These are phyloP conservation scores for Aegithalos caudatus DNA, from an alignment of 2,113 vertebrate genomes.

Conservation along the genomic window DNA sequence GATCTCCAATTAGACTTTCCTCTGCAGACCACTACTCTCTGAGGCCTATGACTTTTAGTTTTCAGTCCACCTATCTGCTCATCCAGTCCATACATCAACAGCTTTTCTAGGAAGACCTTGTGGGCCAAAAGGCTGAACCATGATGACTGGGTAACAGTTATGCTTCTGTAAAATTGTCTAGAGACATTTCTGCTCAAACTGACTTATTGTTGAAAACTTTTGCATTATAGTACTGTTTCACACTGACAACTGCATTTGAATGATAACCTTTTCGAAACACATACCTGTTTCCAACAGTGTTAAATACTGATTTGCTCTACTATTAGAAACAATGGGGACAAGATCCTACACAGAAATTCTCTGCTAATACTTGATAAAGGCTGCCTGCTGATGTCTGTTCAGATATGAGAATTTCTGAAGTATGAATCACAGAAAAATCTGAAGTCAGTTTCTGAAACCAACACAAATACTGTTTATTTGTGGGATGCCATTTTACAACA, in stretches of 20 bases:
- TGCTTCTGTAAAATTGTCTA: background rate
- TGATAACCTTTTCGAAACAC: background rate
- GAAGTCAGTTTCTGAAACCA: constrained; percentile 67
- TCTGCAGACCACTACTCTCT: background rate
- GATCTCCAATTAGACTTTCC: background rate
- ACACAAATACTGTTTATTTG: constrained; percentile 78
- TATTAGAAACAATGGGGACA: background rate
- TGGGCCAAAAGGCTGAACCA: background rate
- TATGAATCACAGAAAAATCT: constrained; percentile 37
- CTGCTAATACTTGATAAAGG: background rate
- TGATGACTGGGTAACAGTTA: background rate
- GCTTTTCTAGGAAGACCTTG: background rate
- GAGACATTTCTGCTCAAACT: background rate
- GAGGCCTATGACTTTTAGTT: background rate
- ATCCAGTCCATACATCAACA: background rate
- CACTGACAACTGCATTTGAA: background rate
- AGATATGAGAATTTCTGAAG: background rate
- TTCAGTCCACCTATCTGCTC: background rate
- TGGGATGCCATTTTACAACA: constrained; percentile 69
- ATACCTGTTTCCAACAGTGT: background rate
- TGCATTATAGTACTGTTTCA: background rate
- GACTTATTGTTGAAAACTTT: background rate
- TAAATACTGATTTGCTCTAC: background rate
- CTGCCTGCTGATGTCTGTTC: background rate
- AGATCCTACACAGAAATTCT: background rate